A percentile compares a stretch with the other conserved stretches of the same genome.
phyloP scores from a whole-genome alignment of 2,113 vertebrate genomes.

The Tympanuchus pallidicinctus region DNA sequence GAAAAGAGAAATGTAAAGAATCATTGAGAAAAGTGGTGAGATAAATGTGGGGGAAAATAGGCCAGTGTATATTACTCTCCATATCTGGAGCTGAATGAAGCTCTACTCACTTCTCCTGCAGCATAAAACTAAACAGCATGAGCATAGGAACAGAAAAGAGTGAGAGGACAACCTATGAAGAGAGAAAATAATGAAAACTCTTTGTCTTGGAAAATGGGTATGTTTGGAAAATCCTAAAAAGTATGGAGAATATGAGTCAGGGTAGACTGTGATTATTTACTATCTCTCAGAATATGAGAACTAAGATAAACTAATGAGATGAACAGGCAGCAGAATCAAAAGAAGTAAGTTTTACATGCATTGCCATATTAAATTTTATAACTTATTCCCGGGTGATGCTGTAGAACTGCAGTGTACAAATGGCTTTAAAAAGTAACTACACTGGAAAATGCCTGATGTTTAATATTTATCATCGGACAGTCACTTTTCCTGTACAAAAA shows the following conservation, averaged over 20 bases:
- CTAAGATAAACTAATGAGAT: not conserved
- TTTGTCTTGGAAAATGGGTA: not conserved
- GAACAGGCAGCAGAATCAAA: conserved; percentile 7
- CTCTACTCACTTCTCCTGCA: not conserved
- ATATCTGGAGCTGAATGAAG: not conserved
- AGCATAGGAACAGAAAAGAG: not conserved
- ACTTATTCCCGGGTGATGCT: not conserved
- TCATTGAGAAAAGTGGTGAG: not conserved
- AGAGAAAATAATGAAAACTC: not conserved
- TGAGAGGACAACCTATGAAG: not conserved
- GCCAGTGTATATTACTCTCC: not conserved
- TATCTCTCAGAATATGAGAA: not conserved
- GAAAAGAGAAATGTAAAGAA: not conserved
- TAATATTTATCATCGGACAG: not conserved
- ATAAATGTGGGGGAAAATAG: accelerated
- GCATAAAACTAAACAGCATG: not conserved
- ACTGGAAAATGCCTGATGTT: not conserved
- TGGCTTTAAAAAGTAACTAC: not conserved
- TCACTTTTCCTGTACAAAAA: conserved; percentile 5
- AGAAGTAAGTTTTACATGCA: not conserved
- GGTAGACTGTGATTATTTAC: not conserved
- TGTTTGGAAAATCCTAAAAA: conserved; percentile 1
- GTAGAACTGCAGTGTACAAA: not conserved
- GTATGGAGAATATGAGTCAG: not conserved
- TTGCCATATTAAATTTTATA: not conserved